Evolutionary conservation across 2,797 vertebrate species (phyloP).

Genomic region (Poecile montanus): DNA sequence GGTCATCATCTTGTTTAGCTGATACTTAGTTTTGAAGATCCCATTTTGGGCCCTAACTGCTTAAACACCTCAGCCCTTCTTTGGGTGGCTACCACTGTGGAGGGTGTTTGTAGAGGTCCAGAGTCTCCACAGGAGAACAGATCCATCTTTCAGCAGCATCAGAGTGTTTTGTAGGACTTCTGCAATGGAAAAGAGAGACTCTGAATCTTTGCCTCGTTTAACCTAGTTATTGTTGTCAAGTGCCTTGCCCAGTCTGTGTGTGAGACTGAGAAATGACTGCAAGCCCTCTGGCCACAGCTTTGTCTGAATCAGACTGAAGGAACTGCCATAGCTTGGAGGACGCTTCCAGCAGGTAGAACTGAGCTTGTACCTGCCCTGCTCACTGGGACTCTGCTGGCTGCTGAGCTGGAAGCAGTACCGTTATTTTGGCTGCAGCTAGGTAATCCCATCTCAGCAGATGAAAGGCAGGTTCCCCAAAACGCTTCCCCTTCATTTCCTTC

Average conservation of each 20-base stretch:
- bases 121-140: background rate
- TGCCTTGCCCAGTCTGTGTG: background rate
- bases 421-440: background rate
- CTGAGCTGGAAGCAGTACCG: background rate
- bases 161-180: fast-evolving
- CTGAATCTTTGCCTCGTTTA: background rate
- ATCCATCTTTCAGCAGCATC: background rate
- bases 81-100: fast-evolving
- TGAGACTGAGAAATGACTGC: background rate
- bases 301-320: background rate
- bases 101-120: background rate
- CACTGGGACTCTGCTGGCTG: fast-evolving
- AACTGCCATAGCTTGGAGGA: background rate
- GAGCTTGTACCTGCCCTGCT: background rate
- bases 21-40: background rate
- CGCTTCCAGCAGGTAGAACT: background rate
- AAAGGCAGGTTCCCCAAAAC: background rate
- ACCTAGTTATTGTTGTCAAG: background rate
- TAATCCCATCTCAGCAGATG: background rate
- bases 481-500: background rate
- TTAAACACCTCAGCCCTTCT: background rate
- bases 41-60: background rate
- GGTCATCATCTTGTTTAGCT: background rate
- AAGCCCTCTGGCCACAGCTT: background rate
- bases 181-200: fast-evolving